phyloP scores from a whole-genome alignment of 2,113 vertebrate genomes.

The Pomatostomus ruficeps region DNA sequence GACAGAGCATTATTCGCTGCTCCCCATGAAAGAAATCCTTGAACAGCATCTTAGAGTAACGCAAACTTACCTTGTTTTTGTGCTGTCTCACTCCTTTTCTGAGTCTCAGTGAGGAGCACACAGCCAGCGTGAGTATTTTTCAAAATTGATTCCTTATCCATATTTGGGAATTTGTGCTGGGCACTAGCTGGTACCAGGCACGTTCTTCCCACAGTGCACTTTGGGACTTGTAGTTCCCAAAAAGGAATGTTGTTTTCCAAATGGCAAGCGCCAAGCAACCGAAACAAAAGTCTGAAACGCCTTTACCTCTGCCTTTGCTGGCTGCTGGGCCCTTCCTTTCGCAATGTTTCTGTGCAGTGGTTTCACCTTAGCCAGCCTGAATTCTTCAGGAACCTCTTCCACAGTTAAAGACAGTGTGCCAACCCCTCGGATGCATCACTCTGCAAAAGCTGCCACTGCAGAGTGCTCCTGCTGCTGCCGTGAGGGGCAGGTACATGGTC shows the following conservation, averaged over 20 bases:
- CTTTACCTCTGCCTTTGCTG: not conserved
- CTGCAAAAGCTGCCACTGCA: not conserved
- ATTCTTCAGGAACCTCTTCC: not conserved
- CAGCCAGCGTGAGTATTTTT: conserved; percentile 10
- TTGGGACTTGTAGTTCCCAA: conserved; percentile 62
- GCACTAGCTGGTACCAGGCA: conserved; percentile 39
- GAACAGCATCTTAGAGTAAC: not conserved
- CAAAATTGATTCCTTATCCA: conserved; percentile 69
- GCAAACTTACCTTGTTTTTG: conserved; percentile 44
- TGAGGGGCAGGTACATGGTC: not conserved
- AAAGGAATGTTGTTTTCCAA: conserved; percentile 47
- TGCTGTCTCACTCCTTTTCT: not conserved
- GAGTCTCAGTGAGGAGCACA: conserved; percentile 12
- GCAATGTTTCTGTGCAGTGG: not conserved
- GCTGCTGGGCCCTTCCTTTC: not conserved
- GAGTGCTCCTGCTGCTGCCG: rapidly evolving
- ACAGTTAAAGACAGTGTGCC: rapidly evolving
- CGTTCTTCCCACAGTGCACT: conserved; percentile 42
- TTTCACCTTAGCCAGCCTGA: not conserved
- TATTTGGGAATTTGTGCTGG: conserved; percentile 74
- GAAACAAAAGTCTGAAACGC: not conserved
- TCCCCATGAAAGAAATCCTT: not conserved
- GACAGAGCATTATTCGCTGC: not conserved
- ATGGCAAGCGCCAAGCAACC: not conserved
- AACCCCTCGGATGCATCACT: rapidly evolving